Base-by-base conservation (phyloP, 1,140 invertebrate species). In the Orussus abietinus region DNA sequence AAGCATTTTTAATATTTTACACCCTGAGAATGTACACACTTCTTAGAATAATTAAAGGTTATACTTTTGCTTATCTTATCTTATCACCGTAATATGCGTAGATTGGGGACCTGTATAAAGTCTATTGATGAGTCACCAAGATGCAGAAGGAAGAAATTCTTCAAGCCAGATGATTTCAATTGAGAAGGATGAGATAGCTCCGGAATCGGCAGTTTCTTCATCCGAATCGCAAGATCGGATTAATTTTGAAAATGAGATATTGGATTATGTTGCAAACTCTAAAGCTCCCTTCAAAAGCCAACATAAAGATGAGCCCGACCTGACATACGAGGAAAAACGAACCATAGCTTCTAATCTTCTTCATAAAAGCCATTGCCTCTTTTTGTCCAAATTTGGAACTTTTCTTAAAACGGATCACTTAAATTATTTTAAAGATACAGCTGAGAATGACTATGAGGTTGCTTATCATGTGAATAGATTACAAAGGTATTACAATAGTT, bases 381-480 rank as follows among this genome's bases (percentile, higher is more conserved):
- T 94, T 67, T 64, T 94, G 1, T 67, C 77, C 6, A 80, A 83
- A 49, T 94, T 91, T 71, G 86, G 89, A 9, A 79, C 80, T 53
- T 80, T 79, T 62, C 62, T 93, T n/a, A 71, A 73, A 39, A 55
- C 74, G 36, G 69, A 83, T 35, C 84, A 92, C 60, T 61, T 90
- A 3, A 47, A 67, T 17, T 87, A 80, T 60, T 91, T 92, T 67
- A 35, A 53, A n/a, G 43, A 62, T 17, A 26, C 43, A 9, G 57
- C 62, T 33, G 64, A 71, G 19, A 55, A 67, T 19, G 66, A 80
- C 35, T 79, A 82, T 53, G 79, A 83, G 57, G 71, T 83, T 3
- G 71, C 74, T 40, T 76, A 81, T 54, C 75, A 86, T 61, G 36
- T 85, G 3, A 60, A 69, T 9, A 67, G 80, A 42, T 74, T 89